Conservation (phyloP, 2,888 invertebrate genomes). For the Drosophila recens region DNA sequence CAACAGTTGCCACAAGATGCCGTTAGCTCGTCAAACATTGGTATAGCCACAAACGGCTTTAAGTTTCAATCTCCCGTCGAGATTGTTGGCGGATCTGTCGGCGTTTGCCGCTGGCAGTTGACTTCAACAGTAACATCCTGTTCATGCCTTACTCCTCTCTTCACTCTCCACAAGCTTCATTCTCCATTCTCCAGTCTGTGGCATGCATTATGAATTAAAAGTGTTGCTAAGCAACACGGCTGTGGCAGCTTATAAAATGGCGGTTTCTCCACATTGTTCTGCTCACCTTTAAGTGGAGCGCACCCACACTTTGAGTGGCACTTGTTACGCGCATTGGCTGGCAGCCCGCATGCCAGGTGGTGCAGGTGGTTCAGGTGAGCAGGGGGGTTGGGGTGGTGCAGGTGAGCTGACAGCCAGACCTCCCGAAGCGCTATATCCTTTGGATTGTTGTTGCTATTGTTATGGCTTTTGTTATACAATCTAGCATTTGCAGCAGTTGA, state of each 20-base stretch:
- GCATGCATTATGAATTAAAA: conserved; percentile 71
- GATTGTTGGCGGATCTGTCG: background rate
- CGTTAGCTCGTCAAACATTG: background rate
- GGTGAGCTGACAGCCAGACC: conserved; percentile 9
- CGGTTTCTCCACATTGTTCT: conserved; percentile 48
- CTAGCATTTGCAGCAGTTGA: background rate
- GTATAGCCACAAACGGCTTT: background rate
- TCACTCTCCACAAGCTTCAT: too few species aligned
- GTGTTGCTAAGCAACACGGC: conserved; percentile 51
- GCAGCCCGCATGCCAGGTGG: conserved; percentile 2
- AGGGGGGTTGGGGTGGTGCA: background rate
- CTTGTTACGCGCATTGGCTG: conserved; percentile 65
- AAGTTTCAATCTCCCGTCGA: background rate
- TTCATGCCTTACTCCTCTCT: background rate
- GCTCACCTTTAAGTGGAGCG: conserved; percentile 9
- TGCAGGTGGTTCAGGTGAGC: background rate
- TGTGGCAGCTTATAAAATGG: conserved; percentile 64
- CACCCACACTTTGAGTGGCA: conserved; percentile 60
- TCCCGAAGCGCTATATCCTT: conserved; percentile 19
- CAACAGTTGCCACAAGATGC: background rate
- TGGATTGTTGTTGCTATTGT: conserved; percentile 7
- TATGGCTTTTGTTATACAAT: background rate
- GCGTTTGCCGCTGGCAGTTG: background rate
- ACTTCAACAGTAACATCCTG: background rate
- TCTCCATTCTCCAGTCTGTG: background rate